Base-by-base conservation (phyloP, 2,888 invertebrate genomes). In the Rhagophthalmus giganteus region DNA sequence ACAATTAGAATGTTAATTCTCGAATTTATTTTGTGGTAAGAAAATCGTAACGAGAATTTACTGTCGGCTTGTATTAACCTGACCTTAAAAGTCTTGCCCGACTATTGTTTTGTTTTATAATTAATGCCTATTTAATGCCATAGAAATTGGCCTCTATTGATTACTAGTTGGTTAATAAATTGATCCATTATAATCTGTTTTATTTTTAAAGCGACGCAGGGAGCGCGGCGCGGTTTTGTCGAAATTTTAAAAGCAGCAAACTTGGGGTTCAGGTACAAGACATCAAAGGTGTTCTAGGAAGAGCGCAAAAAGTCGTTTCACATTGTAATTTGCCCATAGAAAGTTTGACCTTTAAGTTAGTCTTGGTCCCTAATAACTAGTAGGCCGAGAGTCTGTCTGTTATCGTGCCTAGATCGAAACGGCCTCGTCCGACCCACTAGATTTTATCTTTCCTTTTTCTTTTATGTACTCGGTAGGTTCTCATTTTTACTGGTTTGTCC, bases 401-500 rank as follows among this genome's bases (percentile, higher is more conserved):
- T 74, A 73, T 73, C 72, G 71, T 67, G 70, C 67, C 64, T 69
- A 66, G 65, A 66, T 62, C 64, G 59, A 66, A 64, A 70, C 70
- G 68, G 65, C 69, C 69, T 68, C 68, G 71, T 69, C 72, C 71
- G 69, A 68, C 73, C 72, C 71, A 70, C 70, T 67, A 73, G 74
- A 74, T 75, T 74, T 74, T 74, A 74, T 74, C 74, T 71, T 61
- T 66, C 66, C 71, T 69, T 69, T 68, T 70, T 51, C 44, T 70
- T 71, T 70, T 69, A 69, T 73, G 72, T 72, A 72, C 72, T 71
- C 72, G 70, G 70, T 71, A 71, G 71, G 69, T 72, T 72, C 73
- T 73, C 71, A 74, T 74, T 74, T 74, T 74, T 74, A 72, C 72
- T 71, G 71, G 72, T 73, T 72, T 70, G 72, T 71, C 70, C 69